A percentile compares a stretch with the other conserved stretches of the same genome.
Evolutionary conservation across 2,113 vertebrate genomes (phyloP).

Genomic region (Paratilapia polleni): DNA sequence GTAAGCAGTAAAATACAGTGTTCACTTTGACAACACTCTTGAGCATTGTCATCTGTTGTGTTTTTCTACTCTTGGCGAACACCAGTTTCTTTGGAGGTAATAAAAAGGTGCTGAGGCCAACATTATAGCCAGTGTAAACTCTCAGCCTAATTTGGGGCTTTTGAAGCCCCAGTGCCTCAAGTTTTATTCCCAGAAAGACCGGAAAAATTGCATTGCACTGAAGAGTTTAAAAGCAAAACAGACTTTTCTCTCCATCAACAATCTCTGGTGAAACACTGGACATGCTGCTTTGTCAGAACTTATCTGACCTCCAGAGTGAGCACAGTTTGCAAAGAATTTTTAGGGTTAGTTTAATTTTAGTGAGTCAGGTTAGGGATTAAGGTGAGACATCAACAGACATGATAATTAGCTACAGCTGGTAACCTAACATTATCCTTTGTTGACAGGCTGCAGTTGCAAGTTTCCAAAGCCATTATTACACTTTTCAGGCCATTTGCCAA

Average conservation of each 20-base stretch:
- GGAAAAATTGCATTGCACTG: background rate
- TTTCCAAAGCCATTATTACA: background rate
- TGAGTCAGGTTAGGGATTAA: background rate
- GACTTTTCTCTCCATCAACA: background rate
- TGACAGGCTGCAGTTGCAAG: background rate
- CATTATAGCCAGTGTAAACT: conserved; percentile 15
- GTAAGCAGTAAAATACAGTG: background rate
- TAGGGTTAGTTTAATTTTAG: no score
- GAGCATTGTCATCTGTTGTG: background rate
- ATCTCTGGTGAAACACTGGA: background rate
- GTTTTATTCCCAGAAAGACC: background rate
- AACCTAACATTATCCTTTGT: background rate
- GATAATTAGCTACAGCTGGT: no score
- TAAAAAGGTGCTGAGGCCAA: conserved; percentile 17
- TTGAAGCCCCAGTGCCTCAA: background rate
- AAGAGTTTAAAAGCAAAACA: background rate
- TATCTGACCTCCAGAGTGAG: background rate
- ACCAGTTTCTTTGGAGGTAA: conserved; percentile 16
- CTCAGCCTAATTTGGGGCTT: background rate
- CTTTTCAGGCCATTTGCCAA: background rate
- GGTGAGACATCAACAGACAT: background rate
- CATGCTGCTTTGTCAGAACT: background rate
- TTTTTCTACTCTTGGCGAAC: conserved; percentile 17
- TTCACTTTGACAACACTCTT: background rate
- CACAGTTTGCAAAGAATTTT: background rate